These are phyloP conservation scores for Dryomyza anilis DNA, from an alignment of 2,888 invertebrate genomes.

Conservation along the genomic window DNA sequence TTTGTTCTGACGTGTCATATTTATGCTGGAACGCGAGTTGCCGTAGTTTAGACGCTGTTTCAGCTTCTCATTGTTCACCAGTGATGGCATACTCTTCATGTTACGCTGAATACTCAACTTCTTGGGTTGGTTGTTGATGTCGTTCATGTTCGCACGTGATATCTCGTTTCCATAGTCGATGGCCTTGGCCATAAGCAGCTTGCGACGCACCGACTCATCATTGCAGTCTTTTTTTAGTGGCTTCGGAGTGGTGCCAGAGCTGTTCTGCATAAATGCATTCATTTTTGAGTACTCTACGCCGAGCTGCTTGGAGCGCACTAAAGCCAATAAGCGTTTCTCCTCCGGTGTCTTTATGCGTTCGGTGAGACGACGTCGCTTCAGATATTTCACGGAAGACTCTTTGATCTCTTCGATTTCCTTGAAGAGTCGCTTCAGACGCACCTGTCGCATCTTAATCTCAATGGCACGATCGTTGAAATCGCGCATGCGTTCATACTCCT, in stretches of 20 bases:
- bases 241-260: not conserved
- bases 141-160: slow-evolving; percentile 45
- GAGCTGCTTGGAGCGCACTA: slow-evolving; percentile 42
- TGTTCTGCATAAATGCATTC: slow-evolving; percentile 30
- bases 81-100: not conserved
- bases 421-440: slow-evolving; percentile 48
- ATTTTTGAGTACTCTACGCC: slow-evolving; percentile 46
- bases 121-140: slow-evolving; percentile 30
- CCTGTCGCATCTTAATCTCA: slow-evolving; percentile 50
- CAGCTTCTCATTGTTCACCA: slow-evolving; percentile 32
- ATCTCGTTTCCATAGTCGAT: slow-evolving; percentile 48
- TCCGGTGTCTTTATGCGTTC: slow-evolving; percentile 26
- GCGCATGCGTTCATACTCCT: slow-evolving; percentile 50
- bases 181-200: slow-evolving; percentile 41
- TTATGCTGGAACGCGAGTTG: slow-evolving; percentile 41
- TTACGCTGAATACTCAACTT: not conserved
- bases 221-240: not conserved
- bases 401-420: slow-evolving; percentile 49
- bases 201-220: slow-evolving; percentile 12
- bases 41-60: slow-evolving; percentile 41
- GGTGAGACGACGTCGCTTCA: slow-evolving; percentile 22
- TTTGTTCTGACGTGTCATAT: slow-evolving; percentile 33
- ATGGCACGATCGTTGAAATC: slow-evolving; percentile 49
- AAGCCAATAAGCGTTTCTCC: slow-evolving; percentile 38
- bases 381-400: slow-evolving; percentile 28